A percentile compares a stretch with the other conserved stretches of the same genome.
These are phyloP conservation scores for Drosophila tani DNA, from an alignment of 1,140 invertebrate species.

Conservation along the genomic window DNA sequence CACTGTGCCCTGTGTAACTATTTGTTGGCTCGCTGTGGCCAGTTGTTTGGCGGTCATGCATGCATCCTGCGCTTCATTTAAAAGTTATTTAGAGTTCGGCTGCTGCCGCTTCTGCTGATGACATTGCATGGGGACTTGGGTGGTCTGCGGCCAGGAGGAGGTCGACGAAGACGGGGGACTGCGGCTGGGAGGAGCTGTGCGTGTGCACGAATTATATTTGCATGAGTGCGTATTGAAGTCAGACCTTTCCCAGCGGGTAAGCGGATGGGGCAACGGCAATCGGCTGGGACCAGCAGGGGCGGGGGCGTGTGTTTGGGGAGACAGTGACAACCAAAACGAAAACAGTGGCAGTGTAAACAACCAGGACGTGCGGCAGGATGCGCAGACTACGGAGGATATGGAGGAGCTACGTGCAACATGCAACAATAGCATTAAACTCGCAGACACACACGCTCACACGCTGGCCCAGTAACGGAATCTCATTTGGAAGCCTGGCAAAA, in stretches of 20 bases:
- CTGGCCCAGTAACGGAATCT: constrained; percentile 41
- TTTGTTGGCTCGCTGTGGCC: constrained; percentile 18
- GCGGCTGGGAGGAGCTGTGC: constrained; percentile 25
- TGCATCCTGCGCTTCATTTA: constrained; percentile 45
- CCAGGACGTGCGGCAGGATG: constrained; percentile 46
- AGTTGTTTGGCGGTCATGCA: constrained; percentile 46
- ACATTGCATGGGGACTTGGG: constrained; percentile 33
- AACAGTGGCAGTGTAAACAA: constrained; percentile 64
- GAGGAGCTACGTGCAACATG: constrained; percentile 55
- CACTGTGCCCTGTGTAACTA: constrained; percentile 7
- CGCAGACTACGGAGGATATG: constrained; percentile 1
- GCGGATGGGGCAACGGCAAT: constrained; percentile 11
- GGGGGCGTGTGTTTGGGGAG: constrained; percentile 20
- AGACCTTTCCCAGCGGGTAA: constrained; percentile 20
- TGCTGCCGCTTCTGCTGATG: constrained; percentile 27
- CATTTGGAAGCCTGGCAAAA: constrained; percentile 55
- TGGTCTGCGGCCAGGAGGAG: constrained; percentile 20
- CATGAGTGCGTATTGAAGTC: constrained; percentile 74
- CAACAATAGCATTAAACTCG: constrained; percentile 67
- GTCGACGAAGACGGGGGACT: neutral
- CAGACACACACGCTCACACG: constrained; percentile 6
- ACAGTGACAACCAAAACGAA: constrained; percentile 57
- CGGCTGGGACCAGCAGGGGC: constrained; percentile 9
- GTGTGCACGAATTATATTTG: constrained; percentile 68
- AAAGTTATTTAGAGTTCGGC: constrained; percentile 48